phyloP scores from a whole-genome alignment of 2,888 invertebrate species.

The Lordiphosa andalusiaca region DNA sequence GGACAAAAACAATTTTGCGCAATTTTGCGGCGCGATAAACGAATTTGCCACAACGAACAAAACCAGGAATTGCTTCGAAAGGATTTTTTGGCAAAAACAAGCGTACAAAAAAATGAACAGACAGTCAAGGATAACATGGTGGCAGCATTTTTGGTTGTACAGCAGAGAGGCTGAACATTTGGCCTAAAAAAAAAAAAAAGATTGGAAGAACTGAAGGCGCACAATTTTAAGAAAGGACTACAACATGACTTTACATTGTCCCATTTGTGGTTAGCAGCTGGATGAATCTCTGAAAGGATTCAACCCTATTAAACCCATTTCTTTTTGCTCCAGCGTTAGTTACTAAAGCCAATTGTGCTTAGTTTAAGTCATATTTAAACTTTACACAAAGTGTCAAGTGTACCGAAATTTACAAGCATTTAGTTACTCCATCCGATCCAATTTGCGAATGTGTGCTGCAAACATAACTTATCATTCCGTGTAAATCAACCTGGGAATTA shows the following conservation, averaged over 20 bases:
- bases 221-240: conserved; percentile 3
- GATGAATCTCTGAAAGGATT: conserved; percentile 17
- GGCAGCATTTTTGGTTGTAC: conserved; percentile 30
- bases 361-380: too few species aligned
- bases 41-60: conserved; percentile 45
- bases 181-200: conserved; percentile 12
- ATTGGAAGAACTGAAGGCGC: background rate
- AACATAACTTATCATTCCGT: too few species aligned
- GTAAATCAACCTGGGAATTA: too few species aligned
- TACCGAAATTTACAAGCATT: too few species aligned
- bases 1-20: conserved; percentile 56
- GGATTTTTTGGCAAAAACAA: conserved; percentile 6
- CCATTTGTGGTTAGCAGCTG: conserved; percentile 19
- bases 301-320: background rate
- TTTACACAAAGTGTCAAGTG: too few species aligned
- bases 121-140: conserved; percentile 40
- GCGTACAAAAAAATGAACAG: conserved; percentile 15
- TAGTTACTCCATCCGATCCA: too few species aligned
- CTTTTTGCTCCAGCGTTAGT: too few species aligned
- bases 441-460: too few species aligned
- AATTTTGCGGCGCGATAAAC: conserved; percentile 67
- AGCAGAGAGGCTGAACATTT: conserved; percentile 30
- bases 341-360: too few species aligned
- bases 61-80: conserved; percentile 8
- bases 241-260: conserved; percentile 33